Conservation (phyloP, 2,888 invertebrate species). For the Yponomeuta sedellus region DNA sequence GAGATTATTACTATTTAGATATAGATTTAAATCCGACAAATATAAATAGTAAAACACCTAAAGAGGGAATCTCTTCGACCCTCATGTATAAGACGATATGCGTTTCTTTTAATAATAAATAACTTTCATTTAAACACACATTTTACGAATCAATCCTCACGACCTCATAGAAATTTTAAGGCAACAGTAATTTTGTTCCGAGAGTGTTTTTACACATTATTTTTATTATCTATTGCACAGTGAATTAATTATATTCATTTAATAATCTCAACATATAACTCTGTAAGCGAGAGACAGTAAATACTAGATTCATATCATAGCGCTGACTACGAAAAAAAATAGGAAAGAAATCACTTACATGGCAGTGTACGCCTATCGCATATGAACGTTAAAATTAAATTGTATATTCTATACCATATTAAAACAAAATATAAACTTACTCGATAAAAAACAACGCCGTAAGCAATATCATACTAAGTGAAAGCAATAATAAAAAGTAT, state of each 20-base stretch:
- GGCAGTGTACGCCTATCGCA: neutral
- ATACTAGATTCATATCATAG: neutral
- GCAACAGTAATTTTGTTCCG: conserved; percentile 39
- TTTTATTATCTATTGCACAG: neutral
- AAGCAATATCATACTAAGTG: neutral
- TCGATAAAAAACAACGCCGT: neutral
- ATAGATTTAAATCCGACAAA: neutral
- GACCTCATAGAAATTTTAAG: conserved; percentile 51
- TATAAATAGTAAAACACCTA: conserved; percentile 1
- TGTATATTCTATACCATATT: neutral
- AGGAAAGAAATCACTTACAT: conserved; percentile 2
- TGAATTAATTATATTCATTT: neutral
- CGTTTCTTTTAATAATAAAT: neutral
- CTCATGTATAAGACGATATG: conserved; percentile 4
- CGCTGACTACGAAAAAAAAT: neutral
- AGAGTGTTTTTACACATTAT: neutral
- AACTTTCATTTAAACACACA: neutral
- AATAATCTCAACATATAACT: conserved; percentile 2
- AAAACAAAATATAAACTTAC: neutral
- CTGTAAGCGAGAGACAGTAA: neutral
- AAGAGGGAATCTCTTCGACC: neutral
- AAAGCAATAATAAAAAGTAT: neutral
- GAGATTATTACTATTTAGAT: neutral
- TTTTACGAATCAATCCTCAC: conserved; percentile 23
- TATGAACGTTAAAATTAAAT: neutral